Evolutionary conservation across 2,888 invertebrate genomes (phyloP), one percentile per base, ranked within the genome.

Genomic region (Linnaemya tessellans): DNA sequence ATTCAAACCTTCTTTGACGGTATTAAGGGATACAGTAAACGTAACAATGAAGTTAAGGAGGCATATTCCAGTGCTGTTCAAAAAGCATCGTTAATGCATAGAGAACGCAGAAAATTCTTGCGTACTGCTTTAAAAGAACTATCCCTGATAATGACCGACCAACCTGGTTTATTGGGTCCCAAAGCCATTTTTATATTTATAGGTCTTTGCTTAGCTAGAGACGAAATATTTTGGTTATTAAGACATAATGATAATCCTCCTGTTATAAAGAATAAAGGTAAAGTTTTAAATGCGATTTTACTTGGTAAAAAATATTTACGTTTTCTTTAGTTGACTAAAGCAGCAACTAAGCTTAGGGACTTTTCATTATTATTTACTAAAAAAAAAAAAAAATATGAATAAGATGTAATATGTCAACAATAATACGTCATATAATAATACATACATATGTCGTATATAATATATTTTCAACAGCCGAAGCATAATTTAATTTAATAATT

Each of bases 171-270:
- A 25, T 93, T 99, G 58, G 99, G 99, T 0, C 99, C 99, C 0
- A 99, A 99, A 93, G 98, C 98, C 9, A 94, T 99, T 80, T 95
- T 98, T 90, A 97, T 99, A 87, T 97, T 99, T 91, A 98, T 99
- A 95, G 99, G 97, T 0, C 93, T 99, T 11, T 98, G 98, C 86
- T 96, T 98, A 92, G 96, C 99, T 0, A 94, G 99, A 89, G 99
- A 99, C 94, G 99, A 99, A 94, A 97, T 99, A 25, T 95, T 97
- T 68, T 99, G 99, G 99, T 94, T 99, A 64, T 92, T 99, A 60
- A 94, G 99, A 0, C 99, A 99, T 92, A 97, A 97, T 91, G 98
- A 98, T 89, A 98, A 99, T 93, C 98, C 98, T 49, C 99, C 99
- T 1, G 94, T 94, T 79, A 95, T 96, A 87, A 97, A 97, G 92